A percentile compares a stretch with the other conserved stretches of the same genome.
Evolutionary conservation across 2,113 vertebrate genomes (phyloP).

Genomic region (Catharus bicknelli): DNA sequence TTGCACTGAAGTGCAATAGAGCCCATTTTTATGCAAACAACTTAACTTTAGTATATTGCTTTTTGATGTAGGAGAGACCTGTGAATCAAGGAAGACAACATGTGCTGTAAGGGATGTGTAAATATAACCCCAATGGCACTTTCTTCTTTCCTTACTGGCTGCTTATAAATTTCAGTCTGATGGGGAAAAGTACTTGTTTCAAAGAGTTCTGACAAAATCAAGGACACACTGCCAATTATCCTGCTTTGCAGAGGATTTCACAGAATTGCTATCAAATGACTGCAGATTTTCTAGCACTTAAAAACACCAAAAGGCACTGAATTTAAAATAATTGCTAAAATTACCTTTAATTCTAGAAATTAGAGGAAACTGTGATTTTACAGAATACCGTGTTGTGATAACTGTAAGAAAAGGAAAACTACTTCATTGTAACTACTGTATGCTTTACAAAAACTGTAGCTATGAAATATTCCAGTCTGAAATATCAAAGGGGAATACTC

Average conservation of each 20-base stretch:
- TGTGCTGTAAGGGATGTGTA: neutral
- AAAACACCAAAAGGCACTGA: neutral
- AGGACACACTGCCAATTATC: neutral
- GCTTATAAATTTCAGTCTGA: neutral
- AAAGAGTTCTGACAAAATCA: neutral
- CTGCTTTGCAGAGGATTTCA: neutral
- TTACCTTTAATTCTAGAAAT: conserved; percentile 20
- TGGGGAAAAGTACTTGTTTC: neutral
- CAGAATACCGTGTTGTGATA: neutral
- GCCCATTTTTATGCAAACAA: neutral
- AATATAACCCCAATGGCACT: neutral
- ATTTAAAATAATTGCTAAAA: neutral
- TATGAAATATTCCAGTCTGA: neutral
- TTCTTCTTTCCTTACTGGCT: neutral
- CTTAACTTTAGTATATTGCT: neutral
- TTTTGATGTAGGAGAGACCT: neutral
- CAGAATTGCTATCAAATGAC: neutral
- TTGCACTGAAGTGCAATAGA: accelerated
- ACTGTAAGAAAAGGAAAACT: neutral
- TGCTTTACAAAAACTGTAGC: neutral
- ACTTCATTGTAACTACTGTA: neutral
- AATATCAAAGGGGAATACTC: neutral
- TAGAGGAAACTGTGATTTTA: neutral
- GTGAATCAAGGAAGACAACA: neutral
- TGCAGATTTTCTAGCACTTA: neutral